Base-by-base conservation (phyloP, 2,797 vertebrate genomes). In the Distichodus sexfasciatus region DNA sequence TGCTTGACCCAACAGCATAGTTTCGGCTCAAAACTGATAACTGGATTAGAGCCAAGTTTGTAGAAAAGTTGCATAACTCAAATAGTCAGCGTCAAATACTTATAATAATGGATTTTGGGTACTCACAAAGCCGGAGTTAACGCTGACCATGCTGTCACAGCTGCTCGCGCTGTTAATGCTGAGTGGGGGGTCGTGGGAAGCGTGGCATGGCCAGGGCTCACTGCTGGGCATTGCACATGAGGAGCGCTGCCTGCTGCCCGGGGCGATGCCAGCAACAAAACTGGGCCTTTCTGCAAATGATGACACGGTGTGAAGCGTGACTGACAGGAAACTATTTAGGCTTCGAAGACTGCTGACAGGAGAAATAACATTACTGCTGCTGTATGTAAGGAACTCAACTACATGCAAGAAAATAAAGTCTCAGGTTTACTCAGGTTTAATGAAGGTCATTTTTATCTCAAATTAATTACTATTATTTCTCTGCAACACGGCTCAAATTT, bases 141-240 rank as follows among this genome's bases (percentile, higher is more conserved):
- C 66, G 87, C 94, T 96, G 87, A 87, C 89, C 82, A 94, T 90
- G 72, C 93, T 94, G 90, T 96, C 93, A 1, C 84, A 89, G 92
- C 94, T 96, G 78, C 92, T 86, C 35, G 88, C 66, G 67, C 85
- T 92, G 81, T 90, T 86, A 81, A 90, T 85, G 41, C 83, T 83
- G 77, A 81, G 87, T 79, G 79, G 74, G 0, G 92, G 71, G 76
- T 91, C 89, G 66, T 87, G 86, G 81, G 92, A 87, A 83, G 87
- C 80, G 77, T 82, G 83, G 43, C 87, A 90, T 76, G 89, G 85
- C 89, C 91, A 90, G 77, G 87, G 87, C 82, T 91, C 91, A 82
- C 89, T 90, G 85, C 89, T 92, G 2, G 90, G 91, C 94, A 97
- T 95, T 21, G 84, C 92, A 92, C 78, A 72, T 51, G 36, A 28